Evolutionary conservation across 2,888 invertebrate genomes (phyloP), one percentile per base, ranked within the genome.

Genomic region (Andrena dorsata): DNA sequence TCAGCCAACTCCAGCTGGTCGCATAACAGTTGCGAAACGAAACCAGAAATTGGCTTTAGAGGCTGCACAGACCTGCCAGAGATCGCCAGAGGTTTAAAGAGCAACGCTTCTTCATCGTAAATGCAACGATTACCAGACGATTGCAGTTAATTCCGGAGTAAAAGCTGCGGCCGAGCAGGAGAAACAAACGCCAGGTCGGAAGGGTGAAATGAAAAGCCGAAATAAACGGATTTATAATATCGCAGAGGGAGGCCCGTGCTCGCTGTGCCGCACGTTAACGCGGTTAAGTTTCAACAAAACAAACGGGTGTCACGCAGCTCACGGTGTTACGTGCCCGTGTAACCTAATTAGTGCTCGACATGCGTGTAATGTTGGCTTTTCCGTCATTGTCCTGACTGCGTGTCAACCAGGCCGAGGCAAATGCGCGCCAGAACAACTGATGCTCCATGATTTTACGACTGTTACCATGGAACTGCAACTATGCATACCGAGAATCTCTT

Each of bases 281-380:
- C 28, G 49, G 72, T 60, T 16, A 69, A 73, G 60, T 86, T 83
- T 74, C 60, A 66, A 60, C 77, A 26, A 66, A 66, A 65, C 81
- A 63, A 70, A 78, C 32, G 49, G 49, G 51, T 75, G 68, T 61
- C 66, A 35, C 66, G 41, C 41, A 56, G 30, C 32, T 10, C 76
- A 56, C 73, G 73, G 41, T 75, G 56, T 82, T 76, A 85, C 73
- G 82, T 71, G 70, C 10, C 49, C 63, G 63, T 76, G 73, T 86
- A 86, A 86, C 82, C 78, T 79, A 86, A 86, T 84, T 84, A 86
- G 68, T 74, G 56, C 80, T 60, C 70, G 80, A 75, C 69, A 60
- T 49, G 73, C 81, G 71, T 76, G 76, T 79, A 86, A 86, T 81
- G 81, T 74, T 79, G 66, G 68, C 76, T 75, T 81, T 76, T 51